Evolutionary conservation across 2,888 invertebrate species (phyloP).

Genomic region (Archips xylosteana): DNA sequence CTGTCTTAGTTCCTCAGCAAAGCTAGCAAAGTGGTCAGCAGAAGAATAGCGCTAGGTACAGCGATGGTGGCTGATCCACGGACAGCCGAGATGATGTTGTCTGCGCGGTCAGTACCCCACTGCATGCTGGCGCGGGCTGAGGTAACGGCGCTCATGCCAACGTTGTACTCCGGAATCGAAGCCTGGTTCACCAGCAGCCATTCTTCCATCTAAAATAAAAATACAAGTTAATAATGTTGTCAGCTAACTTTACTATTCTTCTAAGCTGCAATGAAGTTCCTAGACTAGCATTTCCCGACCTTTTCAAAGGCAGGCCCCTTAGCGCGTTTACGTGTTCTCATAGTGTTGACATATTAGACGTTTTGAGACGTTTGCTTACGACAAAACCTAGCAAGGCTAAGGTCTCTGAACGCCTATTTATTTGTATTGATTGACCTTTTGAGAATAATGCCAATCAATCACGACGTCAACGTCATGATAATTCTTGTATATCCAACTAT

Average conservation of each 20-base stretch:
- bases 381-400: too few relatives aligned
- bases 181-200: constrained; percentile 64
- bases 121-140: constrained; percentile 64
- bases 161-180: constrained; percentile 59
- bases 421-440: too few relatives aligned
- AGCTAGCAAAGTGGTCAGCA: constrained; percentile 58
- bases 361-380: too few relatives aligned
- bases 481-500: too few relatives aligned
- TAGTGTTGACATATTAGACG: too few relatives aligned
- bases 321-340: too few relatives aligned
- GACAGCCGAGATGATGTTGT: constrained; percentile 60
- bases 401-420: too few relatives aligned
- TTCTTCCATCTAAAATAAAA: constrained; percentile 68
- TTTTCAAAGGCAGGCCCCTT: too few relatives aligned
- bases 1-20: constrained; percentile 56
- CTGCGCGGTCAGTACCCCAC: constrained; percentile 68
- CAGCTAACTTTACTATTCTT: neutral
- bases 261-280: too few relatives aligned
- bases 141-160: constrained; percentile 62
- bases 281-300: too few relatives aligned
- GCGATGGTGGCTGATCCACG: constrained; percentile 59
- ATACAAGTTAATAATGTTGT: neutral
- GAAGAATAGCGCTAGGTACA: constrained; percentile 59
- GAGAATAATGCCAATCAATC: too few relatives aligned
- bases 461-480: too few relatives aligned